Evolutionary conservation across 2,113 vertebrate species (phyloP).

Genomic region (Chaetops frenatus): DNA sequence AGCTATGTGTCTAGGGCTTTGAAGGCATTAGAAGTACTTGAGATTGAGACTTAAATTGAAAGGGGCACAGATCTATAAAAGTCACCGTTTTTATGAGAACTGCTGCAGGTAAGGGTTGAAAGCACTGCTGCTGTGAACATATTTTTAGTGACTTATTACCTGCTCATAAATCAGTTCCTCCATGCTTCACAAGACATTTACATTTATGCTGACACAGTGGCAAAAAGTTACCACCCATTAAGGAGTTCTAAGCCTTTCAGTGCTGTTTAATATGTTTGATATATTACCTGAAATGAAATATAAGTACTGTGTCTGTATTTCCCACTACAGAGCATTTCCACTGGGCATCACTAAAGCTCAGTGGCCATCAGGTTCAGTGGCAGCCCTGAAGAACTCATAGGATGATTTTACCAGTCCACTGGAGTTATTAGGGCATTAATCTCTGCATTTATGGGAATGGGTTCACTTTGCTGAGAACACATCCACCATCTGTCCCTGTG

Average conservation of each 20-base stretch:
- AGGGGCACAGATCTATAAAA: not conserved
- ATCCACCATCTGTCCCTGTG: not conserved
- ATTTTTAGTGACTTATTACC: conserved; percentile 1
- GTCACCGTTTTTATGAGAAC: conserved; percentile 3
- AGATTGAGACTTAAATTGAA: conserved; percentile 8
- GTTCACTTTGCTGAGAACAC: not conserved
- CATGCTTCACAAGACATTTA: not conserved
- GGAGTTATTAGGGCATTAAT: not conserved
- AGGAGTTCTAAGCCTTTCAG: not conserved
- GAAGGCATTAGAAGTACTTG: conserved; percentile 22
- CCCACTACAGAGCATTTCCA: not conserved
- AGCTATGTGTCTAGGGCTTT: not conserved
- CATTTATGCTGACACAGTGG: not conserved
- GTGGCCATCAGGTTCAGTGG: not conserved
- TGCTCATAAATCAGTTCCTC: not conserved
- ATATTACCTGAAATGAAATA: not conserved
- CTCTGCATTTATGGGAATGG: accelerated
- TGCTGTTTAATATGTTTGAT: not conserved
- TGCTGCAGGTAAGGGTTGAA: conserved; percentile 24
- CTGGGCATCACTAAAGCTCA: not conserved
- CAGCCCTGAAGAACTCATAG: not conserved
- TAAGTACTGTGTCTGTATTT: not conserved
- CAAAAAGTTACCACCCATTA: not conserved
- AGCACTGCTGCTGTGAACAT: not conserved
- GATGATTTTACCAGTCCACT: not conserved